Conservation (phyloP, 2,797 vertebrate species). For the Eurystomus glaucurus region DNA sequence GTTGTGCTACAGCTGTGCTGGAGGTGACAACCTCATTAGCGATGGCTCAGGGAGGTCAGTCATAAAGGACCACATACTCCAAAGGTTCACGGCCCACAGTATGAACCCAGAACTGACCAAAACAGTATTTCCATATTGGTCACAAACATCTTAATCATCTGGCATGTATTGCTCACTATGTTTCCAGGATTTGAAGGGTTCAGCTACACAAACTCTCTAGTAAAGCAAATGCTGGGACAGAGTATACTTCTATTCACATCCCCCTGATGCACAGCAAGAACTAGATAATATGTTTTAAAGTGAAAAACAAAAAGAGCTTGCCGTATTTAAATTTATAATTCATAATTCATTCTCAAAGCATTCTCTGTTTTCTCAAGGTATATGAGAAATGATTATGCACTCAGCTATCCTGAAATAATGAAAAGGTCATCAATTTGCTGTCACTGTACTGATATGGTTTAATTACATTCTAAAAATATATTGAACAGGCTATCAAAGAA, state of each 20-base stretch:
- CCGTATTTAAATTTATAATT: neutral
- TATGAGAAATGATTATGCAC: conserved; percentile 77
- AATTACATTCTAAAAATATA: conserved; percentile 85
- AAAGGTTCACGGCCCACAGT: neutral
- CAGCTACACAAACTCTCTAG: neutral
- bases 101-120: neutral
- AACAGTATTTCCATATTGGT: neutral
- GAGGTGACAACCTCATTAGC: neutral
- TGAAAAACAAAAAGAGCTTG: neutral
- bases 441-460: conserved; percentile 79
- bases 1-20: neutral
- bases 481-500: conserved; percentile 76
- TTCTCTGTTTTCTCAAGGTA: conserved; percentile 7
- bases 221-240: neutral
- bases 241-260: neutral
- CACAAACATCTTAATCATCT: neutral
- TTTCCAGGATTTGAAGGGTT: neutral
- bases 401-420: conserved; percentile 83
- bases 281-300: neutral
- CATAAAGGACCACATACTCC: neutral
- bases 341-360: neutral
- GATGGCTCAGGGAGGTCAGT: neutral
- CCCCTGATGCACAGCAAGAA: neutral
- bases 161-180: fast-evolving
- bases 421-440: conserved; percentile 85